These are phyloP conservation scores for Synergus umbraculus DNA, from an alignment of 2,888 invertebrate species.

Conservation along the genomic window DNA sequence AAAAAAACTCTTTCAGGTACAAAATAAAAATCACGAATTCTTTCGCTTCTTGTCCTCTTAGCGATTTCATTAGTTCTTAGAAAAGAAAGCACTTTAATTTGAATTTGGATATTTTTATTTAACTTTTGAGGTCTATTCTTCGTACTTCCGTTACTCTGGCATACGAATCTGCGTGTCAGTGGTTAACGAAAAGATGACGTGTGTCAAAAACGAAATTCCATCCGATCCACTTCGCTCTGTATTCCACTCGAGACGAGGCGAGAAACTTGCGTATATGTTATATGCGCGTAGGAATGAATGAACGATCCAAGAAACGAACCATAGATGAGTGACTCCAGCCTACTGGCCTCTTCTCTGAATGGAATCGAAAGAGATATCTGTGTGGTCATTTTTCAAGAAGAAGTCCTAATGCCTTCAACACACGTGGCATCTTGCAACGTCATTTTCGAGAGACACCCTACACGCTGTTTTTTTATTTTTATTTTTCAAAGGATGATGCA, in stretches of 20 bases:
- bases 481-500: conserved; percentile 47
- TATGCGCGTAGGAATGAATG: conserved; percentile 66
- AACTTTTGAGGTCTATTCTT: conserved; percentile 22
- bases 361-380: conserved; percentile 68
- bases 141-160: conserved; percentile 32
- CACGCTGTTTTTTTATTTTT: conserved; percentile 55
- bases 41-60: neutral
- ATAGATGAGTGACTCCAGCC: conserved; percentile 59
- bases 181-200: conserved; percentile 58
- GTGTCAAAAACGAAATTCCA: conserved; percentile 71
- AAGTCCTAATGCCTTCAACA: conserved; percentile 61
- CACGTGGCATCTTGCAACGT: conserved; percentile 59
- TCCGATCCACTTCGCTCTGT: conserved; percentile 66
- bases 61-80: neutral
- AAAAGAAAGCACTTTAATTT: conserved; percentile 13
- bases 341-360: conserved; percentile 63
- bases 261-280: conserved; percentile 53
- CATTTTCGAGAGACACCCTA: conserved; percentile 57
- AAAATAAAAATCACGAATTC: neutral
- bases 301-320: conserved; percentile 50
- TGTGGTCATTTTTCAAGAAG: conserved; percentile 70
- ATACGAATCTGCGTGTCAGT: conserved; percentile 52
- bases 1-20: too few species aligned
- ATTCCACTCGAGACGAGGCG: conserved; percentile 66
- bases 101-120: conserved; percentile 8